Percentiles rank a stretch among this genome's conserved stretches.
Evolutionary conservation across 1,140 invertebrate species (phyloP).

Genomic region (Acyrthosiphon pisum): DNA sequence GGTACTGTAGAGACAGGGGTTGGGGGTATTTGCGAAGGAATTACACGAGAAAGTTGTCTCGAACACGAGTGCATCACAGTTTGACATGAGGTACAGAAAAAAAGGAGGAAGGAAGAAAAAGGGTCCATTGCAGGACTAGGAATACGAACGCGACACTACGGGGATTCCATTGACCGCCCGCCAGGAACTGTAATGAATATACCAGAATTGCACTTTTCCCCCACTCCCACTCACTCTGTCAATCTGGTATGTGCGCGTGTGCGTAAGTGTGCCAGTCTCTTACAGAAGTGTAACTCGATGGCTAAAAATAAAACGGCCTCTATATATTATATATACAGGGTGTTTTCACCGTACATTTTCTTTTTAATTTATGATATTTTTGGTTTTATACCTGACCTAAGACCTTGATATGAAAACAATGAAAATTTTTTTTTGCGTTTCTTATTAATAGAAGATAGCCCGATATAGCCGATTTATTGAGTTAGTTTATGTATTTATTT

Average conservation of each 20-base stretch:
- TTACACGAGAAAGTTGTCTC: slow-evolving; percentile 46
- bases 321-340: neutral
- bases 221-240: neutral
- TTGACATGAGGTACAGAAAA: slow-evolving; percentile 25
- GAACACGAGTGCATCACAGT: slow-evolving; percentile 52
- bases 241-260: neutral
- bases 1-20: neutral
- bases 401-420: neutral
- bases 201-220: slow-evolving; percentile 27
- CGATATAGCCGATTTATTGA: neutral
- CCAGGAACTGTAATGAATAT: slow-evolving; percentile 50
- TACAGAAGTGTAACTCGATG: slow-evolving; percentile 45
- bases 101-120: slow-evolving; percentile 6
- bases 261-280: slow-evolving; percentile 41
- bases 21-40: neutral
- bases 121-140: neutral
- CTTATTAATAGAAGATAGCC: neutral
- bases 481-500: neutral
- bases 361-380: neutral
- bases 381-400: neutral
- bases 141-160: slow-evolving; percentile 5
- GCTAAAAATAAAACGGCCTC: slow-evolving; percentile 32
- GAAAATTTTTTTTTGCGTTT: neutral
- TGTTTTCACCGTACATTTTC: neutral
- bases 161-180: slow-evolving; percentile 45